These are phyloP conservation scores for Sialis fuliginosa DNA, from an alignment of 2,888 invertebrate species.

Conservation along the genomic window DNA sequence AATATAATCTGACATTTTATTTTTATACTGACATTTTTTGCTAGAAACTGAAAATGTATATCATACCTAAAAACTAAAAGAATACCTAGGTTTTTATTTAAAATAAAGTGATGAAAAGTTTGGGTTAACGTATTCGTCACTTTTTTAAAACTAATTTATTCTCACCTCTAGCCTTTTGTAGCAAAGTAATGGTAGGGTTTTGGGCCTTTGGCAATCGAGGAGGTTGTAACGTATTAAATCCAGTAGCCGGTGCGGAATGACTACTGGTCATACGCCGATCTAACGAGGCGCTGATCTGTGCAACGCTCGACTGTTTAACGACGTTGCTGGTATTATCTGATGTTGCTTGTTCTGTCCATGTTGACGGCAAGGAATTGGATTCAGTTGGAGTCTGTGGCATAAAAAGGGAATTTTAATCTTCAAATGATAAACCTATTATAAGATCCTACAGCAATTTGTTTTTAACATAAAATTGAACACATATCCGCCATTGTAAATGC, in stretches of 20 bases:
- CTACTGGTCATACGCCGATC: slow-evolving; percentile 30
- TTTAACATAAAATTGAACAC: no score
- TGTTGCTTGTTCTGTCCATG: no score
- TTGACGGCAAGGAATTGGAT: no score
- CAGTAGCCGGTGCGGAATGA: slow-evolving; percentile 46
- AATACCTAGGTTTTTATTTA: no score
- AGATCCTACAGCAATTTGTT: no score
- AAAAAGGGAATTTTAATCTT: no score
- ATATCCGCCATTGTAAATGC: no score
- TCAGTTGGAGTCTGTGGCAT: no score
- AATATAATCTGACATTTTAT: background rate
- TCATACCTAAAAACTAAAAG: no score
- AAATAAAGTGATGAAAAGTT: no score
- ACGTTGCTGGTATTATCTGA: no score
- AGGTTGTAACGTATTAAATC: slow-evolving; percentile 21
- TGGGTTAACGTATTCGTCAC: background rate
- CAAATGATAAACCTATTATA: no score
- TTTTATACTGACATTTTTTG: background rate
- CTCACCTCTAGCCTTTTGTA: slow-evolving; percentile 77
- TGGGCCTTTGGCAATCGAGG: slow-evolving; percentile 55
- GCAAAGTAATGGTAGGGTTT: slow-evolving; percentile 71
- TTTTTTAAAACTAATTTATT: background rate
- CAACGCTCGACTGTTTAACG: slow-evolving; percentile 12
- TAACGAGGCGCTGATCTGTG: slow-evolving; percentile 8
- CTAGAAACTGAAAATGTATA: background rate